Evolutionary conservation across 2,113 vertebrate genomes (phyloP).

Genomic region (Mellivora capensis): DNA sequence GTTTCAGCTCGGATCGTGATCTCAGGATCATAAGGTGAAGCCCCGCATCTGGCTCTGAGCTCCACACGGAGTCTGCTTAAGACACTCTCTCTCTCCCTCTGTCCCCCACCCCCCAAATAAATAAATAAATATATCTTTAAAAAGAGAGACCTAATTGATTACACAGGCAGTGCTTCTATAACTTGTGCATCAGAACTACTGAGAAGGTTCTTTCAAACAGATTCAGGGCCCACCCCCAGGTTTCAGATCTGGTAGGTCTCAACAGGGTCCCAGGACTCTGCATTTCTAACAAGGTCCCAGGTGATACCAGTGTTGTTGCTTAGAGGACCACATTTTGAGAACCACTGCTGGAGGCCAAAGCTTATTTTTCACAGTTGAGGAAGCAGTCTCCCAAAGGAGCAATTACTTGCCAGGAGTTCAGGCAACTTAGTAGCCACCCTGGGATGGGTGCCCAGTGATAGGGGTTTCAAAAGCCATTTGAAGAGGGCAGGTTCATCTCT

Average conservation of each 20-base stretch:
- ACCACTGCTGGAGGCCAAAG: rapidly evolving
- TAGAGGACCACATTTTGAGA: neutral
- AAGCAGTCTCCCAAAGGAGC: neutral
- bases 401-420: neutral
- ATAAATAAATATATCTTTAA: neutral
- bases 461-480: neutral
- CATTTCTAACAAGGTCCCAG: neutral
- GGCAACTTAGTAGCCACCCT: rapidly evolving
- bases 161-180: neutral
- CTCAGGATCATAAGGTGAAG: neutral
- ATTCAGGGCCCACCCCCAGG: neutral
- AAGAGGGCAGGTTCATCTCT: neutral
- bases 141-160: neutral
- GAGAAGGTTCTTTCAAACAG: neutral
- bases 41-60: neutral
- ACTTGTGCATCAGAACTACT: neutral
- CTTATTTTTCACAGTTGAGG: neutral
- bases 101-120: neutral
- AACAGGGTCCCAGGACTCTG: neutral
- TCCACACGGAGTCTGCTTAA: neutral
- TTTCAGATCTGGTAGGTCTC: neutral
- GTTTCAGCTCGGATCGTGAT: neutral
- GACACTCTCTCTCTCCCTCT: neutral
- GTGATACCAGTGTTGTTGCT: neutral
- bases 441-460: neutral